Conservation (phyloP, 2,797 vertebrate genomes). For the Anniella stebbinsi region DNA sequence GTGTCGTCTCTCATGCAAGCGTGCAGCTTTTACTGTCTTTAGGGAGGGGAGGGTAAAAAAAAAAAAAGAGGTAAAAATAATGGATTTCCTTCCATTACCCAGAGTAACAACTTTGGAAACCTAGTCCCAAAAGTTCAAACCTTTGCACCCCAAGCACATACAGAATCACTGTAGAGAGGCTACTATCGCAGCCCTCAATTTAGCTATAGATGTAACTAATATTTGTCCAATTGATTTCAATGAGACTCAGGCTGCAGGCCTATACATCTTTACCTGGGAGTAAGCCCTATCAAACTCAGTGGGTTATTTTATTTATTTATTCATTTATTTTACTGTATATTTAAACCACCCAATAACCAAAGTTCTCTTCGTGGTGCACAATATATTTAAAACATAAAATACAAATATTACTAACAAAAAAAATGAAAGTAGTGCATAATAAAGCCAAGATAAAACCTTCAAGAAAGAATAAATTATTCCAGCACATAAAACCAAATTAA, state of each 20-base stretch:
- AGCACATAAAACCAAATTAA: too few species aligned
- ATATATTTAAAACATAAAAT: too few species aligned
- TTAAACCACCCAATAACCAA: too few species aligned
- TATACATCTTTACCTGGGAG: neutral
- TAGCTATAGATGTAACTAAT: neutral
- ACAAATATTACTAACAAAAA: too few species aligned
- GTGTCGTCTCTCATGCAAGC: neutral
- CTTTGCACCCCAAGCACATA: neutral
- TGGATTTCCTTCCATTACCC: neutral
- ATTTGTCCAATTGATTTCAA: neutral
- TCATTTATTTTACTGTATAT: too few species aligned
- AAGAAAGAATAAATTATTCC: too few species aligned
- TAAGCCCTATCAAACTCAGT: neutral
- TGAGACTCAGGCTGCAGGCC: neutral
- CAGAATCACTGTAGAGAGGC: neutral
- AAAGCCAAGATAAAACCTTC: too few species aligned
- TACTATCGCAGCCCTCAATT: neutral
- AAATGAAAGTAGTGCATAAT: too few species aligned
- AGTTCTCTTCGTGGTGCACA: too few species aligned
- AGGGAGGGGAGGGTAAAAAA: neutral
- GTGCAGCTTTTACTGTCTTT: neutral
- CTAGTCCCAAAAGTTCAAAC: neutral
- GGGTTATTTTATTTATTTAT: too few species aligned
- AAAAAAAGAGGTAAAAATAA: neutral
- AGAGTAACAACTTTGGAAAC: neutral